Base-by-base conservation (phyloP, 2,113 vertebrate species). In the Syngnathoides biaculeatus region DNA sequence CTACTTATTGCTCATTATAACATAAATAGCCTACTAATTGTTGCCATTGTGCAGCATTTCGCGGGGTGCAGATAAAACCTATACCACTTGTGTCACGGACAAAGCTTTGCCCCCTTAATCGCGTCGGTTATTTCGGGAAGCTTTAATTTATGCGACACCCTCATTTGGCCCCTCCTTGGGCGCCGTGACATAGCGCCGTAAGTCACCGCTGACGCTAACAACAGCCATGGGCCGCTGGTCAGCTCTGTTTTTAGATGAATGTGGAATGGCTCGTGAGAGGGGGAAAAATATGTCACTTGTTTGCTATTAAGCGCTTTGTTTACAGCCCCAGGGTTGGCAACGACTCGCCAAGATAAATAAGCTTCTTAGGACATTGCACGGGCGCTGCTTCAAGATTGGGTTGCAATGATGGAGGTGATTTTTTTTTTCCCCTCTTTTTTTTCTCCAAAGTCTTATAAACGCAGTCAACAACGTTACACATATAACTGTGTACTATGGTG, bases 271-370 rank as follows among this genome's bases (percentile, higher is more conserved):
- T 88, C 88, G 84, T 3, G 7, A 17, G 8, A 24, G 39, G 52
- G 52, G 22, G 22, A 83, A 89, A 88, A 87, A 89, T 80, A 87
- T 90, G 89, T 91, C 90, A 89, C 89, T 88, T 86, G 86, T 88
- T 89, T 86, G 86, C 88, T 83, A 91, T 92, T 90, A 91, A 92
- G 89, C 89, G 89, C 79, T 89, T 87, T 89, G 83, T 85, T 89
- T 75, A 50, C 75, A 60, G 85, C 90, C 89, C 14, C 19, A 55
- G 84, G 88, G n/a, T 17, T 60, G 84, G 84, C 87, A 65, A 60
- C 10, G 52, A 71, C 75, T 75, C 68, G 86, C 87, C 86, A 88
- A 89, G 90, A 92, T 81, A 89, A 91, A 90, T 91, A 90, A 88
- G 82, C 86, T 83, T 89, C 82, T 81, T 82, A 82, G 81, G 82